phyloP scores from a whole-genome alignment of 1,140 invertebrate species.

The Zaprionus camerounensis region DNA sequence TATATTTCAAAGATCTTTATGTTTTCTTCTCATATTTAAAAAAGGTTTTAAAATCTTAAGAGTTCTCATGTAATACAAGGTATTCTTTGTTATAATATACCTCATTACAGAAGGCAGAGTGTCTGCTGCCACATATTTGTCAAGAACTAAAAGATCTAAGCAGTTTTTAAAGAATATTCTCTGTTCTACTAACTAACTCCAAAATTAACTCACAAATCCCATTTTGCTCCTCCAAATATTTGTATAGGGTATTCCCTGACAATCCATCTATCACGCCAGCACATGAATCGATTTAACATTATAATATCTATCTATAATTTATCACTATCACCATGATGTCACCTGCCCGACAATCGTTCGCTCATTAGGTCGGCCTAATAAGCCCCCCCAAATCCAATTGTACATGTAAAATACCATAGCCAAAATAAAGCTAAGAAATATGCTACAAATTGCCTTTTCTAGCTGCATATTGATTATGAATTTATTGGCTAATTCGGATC shows the following conservation, averaged over 20 bases:
- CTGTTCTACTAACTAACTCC: too few species aligned
- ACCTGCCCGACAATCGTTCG: slow-evolving; percentile 4
- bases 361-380: not conserved
- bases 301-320: slow-evolving; percentile 11
- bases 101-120: too few species aligned
- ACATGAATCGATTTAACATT: slow-evolving; percentile 1
- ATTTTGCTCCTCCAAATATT: too few species aligned
- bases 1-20: too few species aligned
- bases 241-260: not conserved
- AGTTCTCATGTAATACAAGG: not conserved
- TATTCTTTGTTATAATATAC: not conserved
- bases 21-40: too few species aligned
- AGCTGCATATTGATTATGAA: slow-evolving; percentile 17
- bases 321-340: slow-evolving; percentile 32
- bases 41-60: too few species aligned
- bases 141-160: too few species aligned
- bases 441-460: not conserved
- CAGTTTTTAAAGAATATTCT: too few species aligned
- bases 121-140: too few species aligned
- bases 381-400: slow-evolving; percentile 13
- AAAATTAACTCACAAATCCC: too few species aligned
- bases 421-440: slow-evolving; percentile 1
- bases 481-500: slow-evolving; percentile 13
- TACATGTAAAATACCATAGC: slow-evolving; percentile 5
- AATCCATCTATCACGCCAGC: not conserved